Base-by-base conservation (phyloP, 1,140 invertebrate genomes). In the Latrodectus geometricus region DNA sequence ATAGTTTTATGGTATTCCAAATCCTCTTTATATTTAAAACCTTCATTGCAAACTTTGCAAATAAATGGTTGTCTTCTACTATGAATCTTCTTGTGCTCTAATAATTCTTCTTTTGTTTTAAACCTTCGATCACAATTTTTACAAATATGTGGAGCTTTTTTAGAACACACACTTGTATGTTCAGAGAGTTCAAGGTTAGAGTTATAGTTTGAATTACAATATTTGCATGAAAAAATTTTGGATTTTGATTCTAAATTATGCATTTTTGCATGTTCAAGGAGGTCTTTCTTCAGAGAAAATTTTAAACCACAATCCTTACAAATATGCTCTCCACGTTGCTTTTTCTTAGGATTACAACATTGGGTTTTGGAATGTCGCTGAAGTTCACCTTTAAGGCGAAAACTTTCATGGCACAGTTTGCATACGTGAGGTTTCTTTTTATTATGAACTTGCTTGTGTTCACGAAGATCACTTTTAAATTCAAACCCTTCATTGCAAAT, bases 41-140 rank as follows among this genome's bases (percentile, higher is more conserved):
- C 85, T 54, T 87, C 85, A 68, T 87, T 87, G 49, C 85, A 87
- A 21, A 87, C 85, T 66, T 87, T 87, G 52, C 85, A 87, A 20
- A 87, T 79, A 48, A 87, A 87, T 35, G 85, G 85, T 52, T 87
- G 85, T 14, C 85, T 68, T n/a, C 85, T 48, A n/a, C 85, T 87
- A n/a, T 87, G 85, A 21, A 87, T 49, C 15, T 87, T 87, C 21
- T 87, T 87, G 17, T 87, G 85, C n/a, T 80, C 85, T 35, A 87
- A 68, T 5, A 87, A 68, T 52, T 87, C 76, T 65, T 48, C 69
- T 68, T 87, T 87, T 35, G 85, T 65, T 9, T 52, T 72, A n/a
- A 87, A 87, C 35, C 77, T 50, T 49, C 74, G 68, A 68, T 80
- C 66, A 56, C 85, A 87, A 20, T 87, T 87, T 52, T 87, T 87